phyloP scores from a whole-genome alignment of 92 coral and sea anemone genomes.

The Porites cylindrica region DNA sequence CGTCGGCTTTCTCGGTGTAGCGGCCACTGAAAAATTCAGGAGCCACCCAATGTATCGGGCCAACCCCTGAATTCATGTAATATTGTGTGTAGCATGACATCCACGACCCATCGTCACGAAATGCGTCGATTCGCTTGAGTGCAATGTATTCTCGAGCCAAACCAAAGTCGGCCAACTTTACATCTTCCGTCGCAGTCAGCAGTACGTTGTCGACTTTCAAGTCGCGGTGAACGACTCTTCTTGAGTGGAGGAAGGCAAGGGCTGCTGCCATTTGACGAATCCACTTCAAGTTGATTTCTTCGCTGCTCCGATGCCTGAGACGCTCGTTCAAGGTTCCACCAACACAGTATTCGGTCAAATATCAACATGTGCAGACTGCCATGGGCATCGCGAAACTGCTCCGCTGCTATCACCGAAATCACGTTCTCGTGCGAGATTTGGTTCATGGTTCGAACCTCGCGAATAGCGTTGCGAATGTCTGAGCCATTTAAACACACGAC shows the following conservation, averaged over 20 bases:
- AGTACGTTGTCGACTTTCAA: constrained; percentile 79
- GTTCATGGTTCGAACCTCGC: constrained; percentile 57
- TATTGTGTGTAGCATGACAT: constrained; percentile 18
- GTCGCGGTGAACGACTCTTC: constrained; percentile 66
- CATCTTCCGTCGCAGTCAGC: constrained; percentile 52
- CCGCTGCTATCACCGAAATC: constrained; percentile 40
- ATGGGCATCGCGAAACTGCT: not conserved
- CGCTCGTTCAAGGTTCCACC: constrained; percentile 80
- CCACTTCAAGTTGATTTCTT: constrained; percentile 63
- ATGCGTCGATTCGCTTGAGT: constrained; percentile 33
- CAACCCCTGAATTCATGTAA: constrained; percentile 56
- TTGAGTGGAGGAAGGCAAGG: constrained; percentile 42
- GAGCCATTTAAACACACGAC: constrained; percentile 48
- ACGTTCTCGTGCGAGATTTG: constrained; percentile 58
- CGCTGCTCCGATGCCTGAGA: constrained; percentile 51
- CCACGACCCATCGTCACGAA: constrained; percentile 20
- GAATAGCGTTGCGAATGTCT: constrained; percentile 19
- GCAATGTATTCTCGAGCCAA: constrained; percentile 54
- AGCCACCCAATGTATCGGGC: constrained; percentile 70
- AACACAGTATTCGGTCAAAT: constrained; percentile 76
- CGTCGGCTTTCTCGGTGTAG: constrained; percentile 74
- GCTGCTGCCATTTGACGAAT: constrained; percentile 71
- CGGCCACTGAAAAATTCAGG: constrained; percentile 67
- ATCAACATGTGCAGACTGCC: constrained; percentile 48
- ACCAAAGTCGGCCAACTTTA: constrained; percentile 87